A percentile compares a stretch with the other conserved stretches of the same genome.
These are phyloP conservation scores for Drosophila aldrichi DNA, from an alignment of 2,888 invertebrate genomes.

Conservation along the genomic window DNA sequence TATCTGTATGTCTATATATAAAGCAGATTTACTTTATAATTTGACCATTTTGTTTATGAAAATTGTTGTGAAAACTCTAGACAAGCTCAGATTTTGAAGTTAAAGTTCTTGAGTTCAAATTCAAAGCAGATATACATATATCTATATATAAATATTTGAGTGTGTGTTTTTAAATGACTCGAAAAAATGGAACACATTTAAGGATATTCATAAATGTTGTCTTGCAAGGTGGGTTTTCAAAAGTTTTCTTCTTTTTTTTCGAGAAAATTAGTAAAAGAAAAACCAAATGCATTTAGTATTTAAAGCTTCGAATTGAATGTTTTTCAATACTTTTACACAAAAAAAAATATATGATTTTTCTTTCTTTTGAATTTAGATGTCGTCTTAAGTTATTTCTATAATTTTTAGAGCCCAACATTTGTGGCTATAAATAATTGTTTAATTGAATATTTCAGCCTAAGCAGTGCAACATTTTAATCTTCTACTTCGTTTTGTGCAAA, in stretches of 20 bases:
- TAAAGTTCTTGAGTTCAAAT: slow-evolving; percentile 9
- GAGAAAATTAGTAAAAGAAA: background rate
- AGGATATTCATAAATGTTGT: slow-evolving; percentile 56
- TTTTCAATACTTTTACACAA: background rate
- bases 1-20: slow-evolving; percentile 17
- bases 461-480: slow-evolving; percentile 44
- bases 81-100: slow-evolving; percentile 42
- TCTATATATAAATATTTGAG: background rate
- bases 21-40: slow-evolving; percentile 31
- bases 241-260: background rate
- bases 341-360: slow-evolving; percentile 5
- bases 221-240: slow-evolving; percentile 62
- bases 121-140: background rate
- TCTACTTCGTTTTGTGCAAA: slow-evolving; percentile 52
- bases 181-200: slow-evolving; percentile 66
- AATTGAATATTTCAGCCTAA: slow-evolving; percentile 39
- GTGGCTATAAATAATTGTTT: slow-evolving; percentile 8
- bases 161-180: slow-evolving; percentile 13
- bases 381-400: slow-evolving; percentile 1
- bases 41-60: slow-evolving; percentile 28
- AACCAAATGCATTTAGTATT: slow-evolving; percentile 23
- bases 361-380: slow-evolving; percentile 5
- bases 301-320: slow-evolving; percentile 13
- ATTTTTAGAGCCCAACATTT: slow-evolving; percentile 19
- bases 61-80: slow-evolving; percentile 23